Percentiles rank a stretch among this genome's conserved stretches.
Conservation (phyloP, 2,113 vertebrate genomes). For the Calyptomena viridis region DNA sequence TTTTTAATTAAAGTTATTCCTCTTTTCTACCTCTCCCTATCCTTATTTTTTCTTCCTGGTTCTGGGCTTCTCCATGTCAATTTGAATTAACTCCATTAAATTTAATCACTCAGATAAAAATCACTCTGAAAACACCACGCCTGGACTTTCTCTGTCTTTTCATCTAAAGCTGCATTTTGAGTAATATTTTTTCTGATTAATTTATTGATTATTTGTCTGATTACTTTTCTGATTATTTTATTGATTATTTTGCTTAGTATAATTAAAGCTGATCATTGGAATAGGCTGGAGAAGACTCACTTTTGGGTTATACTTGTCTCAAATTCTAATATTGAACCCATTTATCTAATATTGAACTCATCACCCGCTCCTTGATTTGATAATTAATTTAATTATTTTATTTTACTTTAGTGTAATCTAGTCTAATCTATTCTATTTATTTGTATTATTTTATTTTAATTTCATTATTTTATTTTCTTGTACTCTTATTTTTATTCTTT, state of each 20-base stretch:
- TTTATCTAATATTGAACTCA: background rate
- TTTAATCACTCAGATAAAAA: background rate
- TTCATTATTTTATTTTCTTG: background rate
- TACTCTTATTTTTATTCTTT: background rate
- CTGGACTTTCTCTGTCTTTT: background rate
- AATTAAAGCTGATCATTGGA: background rate
- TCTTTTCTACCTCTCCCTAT: background rate
- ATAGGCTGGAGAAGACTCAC: background rate
- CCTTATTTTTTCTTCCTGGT: background rate
- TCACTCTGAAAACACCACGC: accelerated
- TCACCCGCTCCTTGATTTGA: background rate
- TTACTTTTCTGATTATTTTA: background rate
- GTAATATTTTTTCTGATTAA: background rate
- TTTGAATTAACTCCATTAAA: background rate
- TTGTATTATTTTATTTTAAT: background rate
- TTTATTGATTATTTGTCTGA: background rate
- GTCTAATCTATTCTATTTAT: too few species aligned
- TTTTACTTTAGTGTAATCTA: background rate
- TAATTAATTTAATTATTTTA: background rate
- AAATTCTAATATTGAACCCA: background rate
- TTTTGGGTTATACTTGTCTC: background rate
- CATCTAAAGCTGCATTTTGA: background rate
- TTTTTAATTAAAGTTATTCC: background rate
- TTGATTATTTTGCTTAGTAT: background rate
- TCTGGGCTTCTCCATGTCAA: background rate